Evolutionary conservation across 1,140 invertebrate genomes (phyloP), one percentile per base, ranked within the genome.

Genomic region (Diprion similis): DNA sequence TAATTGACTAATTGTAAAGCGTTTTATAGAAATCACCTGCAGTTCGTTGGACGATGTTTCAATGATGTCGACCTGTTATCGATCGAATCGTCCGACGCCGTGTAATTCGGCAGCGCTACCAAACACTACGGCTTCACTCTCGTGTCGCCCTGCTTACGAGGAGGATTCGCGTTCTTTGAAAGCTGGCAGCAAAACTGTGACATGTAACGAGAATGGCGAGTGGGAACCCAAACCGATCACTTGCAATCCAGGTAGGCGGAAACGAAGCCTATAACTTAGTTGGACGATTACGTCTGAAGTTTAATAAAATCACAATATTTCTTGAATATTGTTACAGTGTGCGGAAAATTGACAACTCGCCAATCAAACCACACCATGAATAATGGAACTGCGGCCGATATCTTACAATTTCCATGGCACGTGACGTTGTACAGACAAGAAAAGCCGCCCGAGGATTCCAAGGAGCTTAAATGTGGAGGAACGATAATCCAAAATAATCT

Each of bases 351-450:
- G 11, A 51, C 10, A 10, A 65, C 66, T 11, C n/a, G 51, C 10
- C 15, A 64, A n/a, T n/a, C n/a, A n/a, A n/a, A n/a, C n/a, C n/a
- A n/a, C n/a, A n/a, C n/a, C 0, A 80, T 87, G 46, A 77, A 84
- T 7, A 78, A 84, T 64, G 86, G 84, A 46, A 59, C 17, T 1
- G 0, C 0, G 4, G 76, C 86, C 4, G 78, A 80, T 8, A 75
- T 86, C 15, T 76, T 71, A 0, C 82, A 87, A 45, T 86, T 88
- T 68, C 86, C 86, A 4, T 88, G 87, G 87, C 86, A 88, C 24
- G 86, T 82, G 8, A 83, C 86, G 15, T 65, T 88, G 8, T 88
- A 88, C 18, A n/a, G n/a, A n/a, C n/a, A n/a, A n/a, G n/a, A n/a
- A n/a, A n/a, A 77, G 46, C 1, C 51, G 10, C 46, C 0, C 18